A percentile compares a stretch with the other conserved stretches of the same genome.
phyloP scores from a whole-genome alignment of 2,113 vertebrate species.

The Xiphophorus hellerii region DNA sequence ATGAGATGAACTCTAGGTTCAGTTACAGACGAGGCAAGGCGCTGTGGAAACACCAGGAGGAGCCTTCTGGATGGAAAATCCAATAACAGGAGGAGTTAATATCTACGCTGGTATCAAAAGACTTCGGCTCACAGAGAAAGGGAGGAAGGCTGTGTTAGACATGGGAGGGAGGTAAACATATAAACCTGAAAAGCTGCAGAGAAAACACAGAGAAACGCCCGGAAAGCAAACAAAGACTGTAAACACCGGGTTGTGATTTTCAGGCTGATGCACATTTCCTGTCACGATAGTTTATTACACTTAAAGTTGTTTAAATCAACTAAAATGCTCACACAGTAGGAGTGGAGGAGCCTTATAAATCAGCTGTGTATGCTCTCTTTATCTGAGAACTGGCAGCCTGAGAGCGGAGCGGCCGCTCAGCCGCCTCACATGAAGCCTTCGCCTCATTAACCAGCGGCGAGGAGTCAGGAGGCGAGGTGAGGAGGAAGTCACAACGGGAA shows the following conservation, averaged over 20 bases:
- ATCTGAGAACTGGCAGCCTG: slow-evolving; percentile 56
- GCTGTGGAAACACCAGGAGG: not conserved
- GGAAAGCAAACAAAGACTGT: not conserved
- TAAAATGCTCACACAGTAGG: not conserved
- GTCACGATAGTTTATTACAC: slow-evolving; percentile 57
- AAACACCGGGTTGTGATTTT: slow-evolving; percentile 54
- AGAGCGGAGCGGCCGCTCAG: slow-evolving; percentile 35
- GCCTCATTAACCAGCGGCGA: slow-evolving; percentile 36
- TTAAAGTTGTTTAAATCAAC: slow-evolving; percentile 49
- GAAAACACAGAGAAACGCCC: slow-evolving; percentile 3
- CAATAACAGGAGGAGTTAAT: slow-evolving; percentile 50
- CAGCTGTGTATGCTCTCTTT: slow-evolving; percentile 51
- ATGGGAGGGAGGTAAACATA: slow-evolving; percentile 27
- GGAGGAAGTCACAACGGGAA: slow-evolving; percentile 17
- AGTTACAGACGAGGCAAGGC: slow-evolving; percentile 16
- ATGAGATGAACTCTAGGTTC: slow-evolving; percentile 6
- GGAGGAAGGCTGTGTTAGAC: slow-evolving; percentile 15
- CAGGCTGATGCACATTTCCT: slow-evolving; percentile 46
- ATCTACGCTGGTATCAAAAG: slow-evolving; percentile 56
- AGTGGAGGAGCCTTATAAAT: slow-evolving; percentile 53
- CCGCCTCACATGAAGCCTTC: slow-evolving; percentile 17
- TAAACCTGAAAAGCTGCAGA: not conserved
- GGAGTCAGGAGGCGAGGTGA: slow-evolving; percentile 38
- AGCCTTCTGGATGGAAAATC: slow-evolving; percentile 44
- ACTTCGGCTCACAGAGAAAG: slow-evolving; percentile 7